Conservation (phyloP, 92 coral and sea anemone genomes). For the Parazoanthus darwini region DNA sequence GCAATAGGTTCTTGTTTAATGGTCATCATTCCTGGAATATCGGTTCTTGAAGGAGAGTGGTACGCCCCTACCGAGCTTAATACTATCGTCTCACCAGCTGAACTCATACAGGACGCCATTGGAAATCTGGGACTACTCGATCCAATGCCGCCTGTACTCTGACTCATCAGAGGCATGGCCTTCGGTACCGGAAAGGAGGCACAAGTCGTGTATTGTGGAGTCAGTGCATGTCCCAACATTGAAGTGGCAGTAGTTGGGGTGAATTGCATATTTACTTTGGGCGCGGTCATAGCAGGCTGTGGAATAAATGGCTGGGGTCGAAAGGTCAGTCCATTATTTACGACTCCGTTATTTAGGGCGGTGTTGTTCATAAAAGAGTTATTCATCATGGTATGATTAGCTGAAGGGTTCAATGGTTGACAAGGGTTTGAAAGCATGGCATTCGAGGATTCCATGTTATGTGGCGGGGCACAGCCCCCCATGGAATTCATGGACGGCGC, state of each 20-base stretch:
- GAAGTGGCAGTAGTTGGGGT: slow-evolving; percentile 73
- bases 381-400: slow-evolving; percentile 62
- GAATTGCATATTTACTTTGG: slow-evolving; percentile 70
- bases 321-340: slow-evolving; percentile 77
- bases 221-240: slow-evolving; percentile 58
- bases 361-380: slow-evolving; percentile 76
- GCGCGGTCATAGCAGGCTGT: slow-evolving; percentile 66
- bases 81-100: slow-evolving; percentile 73
- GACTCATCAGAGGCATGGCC: slow-evolving; percentile 73
- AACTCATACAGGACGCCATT: slow-evolving; percentile 56
- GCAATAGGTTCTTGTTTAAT: slow-evolving; percentile 84
- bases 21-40: slow-evolving; percentile 71
- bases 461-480: slow-evolving; percentile 61
- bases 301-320: slow-evolving; percentile 83
- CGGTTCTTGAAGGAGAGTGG: slow-evolving; percentile 73
- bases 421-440: slow-evolving; percentile 72
- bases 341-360: slow-evolving; percentile 73
- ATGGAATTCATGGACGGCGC: slow-evolving; percentile 60
- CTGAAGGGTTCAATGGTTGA: slow-evolving; percentile 66
- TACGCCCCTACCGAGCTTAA: slow-evolving; percentile 66
- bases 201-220: slow-evolving; percentile 64
- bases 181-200: slow-evolving; percentile 82
- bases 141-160: slow-evolving; percentile 54
- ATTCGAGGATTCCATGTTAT: slow-evolving; percentile 62
- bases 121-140: slow-evolving; percentile 29